Evolutionary conservation across 2,888 invertebrate genomes (phyloP).

Genomic region (Drosophila parthenogenetica): DNA sequence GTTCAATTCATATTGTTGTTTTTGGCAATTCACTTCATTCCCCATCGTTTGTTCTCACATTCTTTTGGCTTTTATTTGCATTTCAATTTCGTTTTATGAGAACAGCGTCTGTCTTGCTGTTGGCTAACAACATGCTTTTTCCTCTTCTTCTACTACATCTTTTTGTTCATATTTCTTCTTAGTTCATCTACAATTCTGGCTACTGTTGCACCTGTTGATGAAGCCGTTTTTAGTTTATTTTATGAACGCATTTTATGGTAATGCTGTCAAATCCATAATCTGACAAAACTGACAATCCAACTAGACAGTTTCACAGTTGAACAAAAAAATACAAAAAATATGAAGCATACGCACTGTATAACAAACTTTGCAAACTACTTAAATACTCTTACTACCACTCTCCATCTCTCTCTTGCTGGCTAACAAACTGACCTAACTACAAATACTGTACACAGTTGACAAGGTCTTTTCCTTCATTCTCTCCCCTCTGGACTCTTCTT

Average conservation of each 20-base stretch:
- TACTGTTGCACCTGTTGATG: conserved; percentile 65
- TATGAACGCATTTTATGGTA: conserved; percentile 62
- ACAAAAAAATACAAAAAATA: conserved; percentile 28
- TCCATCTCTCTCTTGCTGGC: background rate
- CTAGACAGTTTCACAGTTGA: conserved; percentile 41
- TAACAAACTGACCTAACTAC: conserved; percentile 3
- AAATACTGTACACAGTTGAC: conserved; percentile 1
- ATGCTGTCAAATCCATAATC: conserved; percentile 52
- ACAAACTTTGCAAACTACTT: conserved; percentile 17
- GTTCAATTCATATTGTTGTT: conserved; percentile 49
- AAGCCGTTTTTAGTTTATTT: conserved; percentile 39
- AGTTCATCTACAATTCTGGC: conserved; percentile 1
- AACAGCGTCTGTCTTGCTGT: conserved; percentile 19
- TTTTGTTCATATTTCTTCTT: background rate
- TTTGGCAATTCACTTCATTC: conserved; percentile 60
- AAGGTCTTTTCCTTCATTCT: background rate
- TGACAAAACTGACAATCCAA: conserved; percentile 19
- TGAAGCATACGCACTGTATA: conserved; percentile 53
- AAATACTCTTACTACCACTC: conserved; percentile 8
- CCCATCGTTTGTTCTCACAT: conserved; percentile 49
- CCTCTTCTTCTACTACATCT: background rate
- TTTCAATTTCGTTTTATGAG: conserved; percentile 61
- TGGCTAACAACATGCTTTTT: conserved; percentile 44
- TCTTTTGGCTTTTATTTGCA: conserved; percentile 59
- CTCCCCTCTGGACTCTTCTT: background rate